A percentile compares a stretch with the other conserved stretches of the same genome.
These are phyloP conservation scores for Tribolium freemani DNA, from an alignment of 2,888 invertebrate species.

Conservation along the genomic window DNA sequence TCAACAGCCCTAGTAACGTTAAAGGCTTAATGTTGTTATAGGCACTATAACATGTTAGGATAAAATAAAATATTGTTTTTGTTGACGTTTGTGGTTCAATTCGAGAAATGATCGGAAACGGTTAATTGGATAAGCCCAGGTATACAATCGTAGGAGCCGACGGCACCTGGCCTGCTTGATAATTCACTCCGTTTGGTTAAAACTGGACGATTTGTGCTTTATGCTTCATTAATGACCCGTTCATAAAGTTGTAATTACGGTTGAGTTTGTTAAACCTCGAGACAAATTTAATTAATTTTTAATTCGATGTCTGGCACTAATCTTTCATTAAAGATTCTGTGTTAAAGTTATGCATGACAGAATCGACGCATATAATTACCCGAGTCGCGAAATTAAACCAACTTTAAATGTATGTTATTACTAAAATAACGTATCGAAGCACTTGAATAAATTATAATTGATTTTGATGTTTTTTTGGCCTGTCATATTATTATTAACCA, in stretches of 20 bases:
- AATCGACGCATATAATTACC: not conserved
- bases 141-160: constrained; percentile 11
- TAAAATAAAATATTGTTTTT: not conserved
- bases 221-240: no score
- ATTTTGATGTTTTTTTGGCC: not conserved
- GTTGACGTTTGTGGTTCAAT: not conserved
- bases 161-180: constrained; percentile 33
- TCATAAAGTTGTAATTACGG: no score
- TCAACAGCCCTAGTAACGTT: no score
- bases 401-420: constrained; percentile 7
- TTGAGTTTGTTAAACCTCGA: not conserved
- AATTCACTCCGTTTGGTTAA: not conserved
- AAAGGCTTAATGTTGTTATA: no score
- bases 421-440: not conserved
- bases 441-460: constrained; percentile 16
- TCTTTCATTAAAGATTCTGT: not conserved
- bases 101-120: not conserved
- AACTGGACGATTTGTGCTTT: no score
- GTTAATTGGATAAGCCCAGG: constrained; percentile 38
- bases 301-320: not conserved
- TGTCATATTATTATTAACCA: no score
- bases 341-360: not conserved
- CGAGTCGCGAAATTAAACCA: not conserved
- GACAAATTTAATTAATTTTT: not conserved
- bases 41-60: no score